phyloP scores from a whole-genome alignment of 2,888 invertebrate species.

The Calameuta filiformis region DNA sequence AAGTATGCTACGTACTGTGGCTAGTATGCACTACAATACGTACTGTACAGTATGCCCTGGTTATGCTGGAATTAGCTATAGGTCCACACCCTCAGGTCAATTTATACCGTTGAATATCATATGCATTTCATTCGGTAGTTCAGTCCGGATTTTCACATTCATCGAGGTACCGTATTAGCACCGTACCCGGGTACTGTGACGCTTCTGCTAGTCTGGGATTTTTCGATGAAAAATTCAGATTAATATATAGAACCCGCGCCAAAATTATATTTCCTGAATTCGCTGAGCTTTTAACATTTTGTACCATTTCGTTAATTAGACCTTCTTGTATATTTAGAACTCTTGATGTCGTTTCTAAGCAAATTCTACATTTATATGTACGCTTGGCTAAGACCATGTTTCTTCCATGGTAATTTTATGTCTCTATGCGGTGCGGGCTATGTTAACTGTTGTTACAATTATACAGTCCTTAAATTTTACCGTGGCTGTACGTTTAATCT shows the following conservation, averaged over 20 bases:
- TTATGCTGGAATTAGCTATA: neutral
- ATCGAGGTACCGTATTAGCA: constrained; percentile 3
- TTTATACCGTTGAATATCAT: constrained; percentile 21
- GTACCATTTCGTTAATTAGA: neutral
- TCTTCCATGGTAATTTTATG: neutral
- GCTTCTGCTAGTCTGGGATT: neutral
- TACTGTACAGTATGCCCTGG: neutral
- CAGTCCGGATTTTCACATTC: constrained; percentile 27
- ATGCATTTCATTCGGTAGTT: constrained; percentile 19
- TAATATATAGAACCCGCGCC: neutral
- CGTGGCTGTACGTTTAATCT: neutral
- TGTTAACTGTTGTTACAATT: neutral
- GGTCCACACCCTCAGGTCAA: constrained; percentile 17
- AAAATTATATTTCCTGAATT: neutral
- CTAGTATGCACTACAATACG: constrained; percentile 8
- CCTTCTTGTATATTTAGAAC: neutral
- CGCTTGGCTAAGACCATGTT: neutral
- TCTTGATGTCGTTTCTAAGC: neutral
- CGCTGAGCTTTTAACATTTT: neutral
- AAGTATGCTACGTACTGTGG: neutral
- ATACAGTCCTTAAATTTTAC: neutral
- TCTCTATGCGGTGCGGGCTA: neutral
- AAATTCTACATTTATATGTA: neutral
- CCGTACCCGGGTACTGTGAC: neutral
- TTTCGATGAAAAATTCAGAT: neutral